phyloP scores from a whole-genome alignment of 1,140 invertebrate species.

The Archivesica marissinica region DNA sequence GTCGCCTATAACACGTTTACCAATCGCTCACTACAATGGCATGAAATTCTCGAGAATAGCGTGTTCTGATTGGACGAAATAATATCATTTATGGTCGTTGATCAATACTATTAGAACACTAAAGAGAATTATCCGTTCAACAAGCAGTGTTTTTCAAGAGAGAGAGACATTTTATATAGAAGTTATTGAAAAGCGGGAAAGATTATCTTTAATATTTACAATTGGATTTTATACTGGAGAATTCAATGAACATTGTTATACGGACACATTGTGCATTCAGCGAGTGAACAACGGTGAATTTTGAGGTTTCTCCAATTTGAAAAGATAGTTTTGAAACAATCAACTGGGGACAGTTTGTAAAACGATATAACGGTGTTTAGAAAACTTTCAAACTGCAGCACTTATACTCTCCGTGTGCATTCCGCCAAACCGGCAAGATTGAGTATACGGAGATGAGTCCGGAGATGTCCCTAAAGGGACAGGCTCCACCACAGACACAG shows the following conservation, averaged over 20 bases:
- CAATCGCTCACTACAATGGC: slow-evolving; percentile 50
- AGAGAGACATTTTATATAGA: slow-evolving; percentile 71
- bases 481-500: slow-evolving; percentile 40
- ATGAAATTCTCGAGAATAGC: slow-evolving; percentile 60
- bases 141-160: slow-evolving; percentile 79
- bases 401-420: not conserved
- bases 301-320: slow-evolving; percentile 24
- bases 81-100: slow-evolving; percentile 71
- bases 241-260: slow-evolving; percentile 63
- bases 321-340: slow-evolving; percentile 5
- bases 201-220: slow-evolving; percentile 78
- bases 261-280: slow-evolving; percentile 35
- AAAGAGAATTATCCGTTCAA: slow-evolving; percentile 81
- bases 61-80: slow-evolving; percentile 64
- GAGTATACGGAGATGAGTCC: slow-evolving; percentile 59
- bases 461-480: slow-evolving; percentile 61
- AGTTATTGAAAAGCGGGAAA: slow-evolving; percentile 58
- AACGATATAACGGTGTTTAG: not conserved
- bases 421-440: slow-evolving; percentile 42
- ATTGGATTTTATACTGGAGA: slow-evolving; percentile 74
- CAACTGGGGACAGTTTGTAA: slow-evolving; percentile 6
- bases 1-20: slow-evolving; percentile 36
- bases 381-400: slow-evolving; percentile 38
- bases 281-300: slow-evolving; percentile 38
- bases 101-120: slow-evolving; percentile 81